phyloP scores from a whole-genome alignment of 2,113 vertebrate genomes.

The Tetrao urogallus region DNA sequence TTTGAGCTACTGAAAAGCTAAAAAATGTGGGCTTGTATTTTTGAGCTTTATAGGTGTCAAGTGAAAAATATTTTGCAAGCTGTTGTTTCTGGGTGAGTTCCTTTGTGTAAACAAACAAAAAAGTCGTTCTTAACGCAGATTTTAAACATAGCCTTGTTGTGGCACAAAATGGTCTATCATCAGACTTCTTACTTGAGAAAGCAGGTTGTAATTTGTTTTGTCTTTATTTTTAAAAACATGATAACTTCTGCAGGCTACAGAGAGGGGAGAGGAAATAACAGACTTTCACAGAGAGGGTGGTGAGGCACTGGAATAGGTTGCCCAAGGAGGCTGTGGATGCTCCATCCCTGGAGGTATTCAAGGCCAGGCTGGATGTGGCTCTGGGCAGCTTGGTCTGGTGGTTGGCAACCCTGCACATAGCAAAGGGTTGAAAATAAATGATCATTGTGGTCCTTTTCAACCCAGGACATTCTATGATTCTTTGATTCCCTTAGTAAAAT shows the following conservation, averaged over 20 bases:
- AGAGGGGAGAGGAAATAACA: not conserved
- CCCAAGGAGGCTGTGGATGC: too few species aligned
- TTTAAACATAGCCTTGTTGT: not conserved
- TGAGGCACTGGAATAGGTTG: too few species aligned
- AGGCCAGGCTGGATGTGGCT: too few species aligned
- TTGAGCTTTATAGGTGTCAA: not conserved
- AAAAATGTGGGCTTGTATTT: not conserved
- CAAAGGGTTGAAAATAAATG: too few species aligned
- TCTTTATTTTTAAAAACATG: not conserved
- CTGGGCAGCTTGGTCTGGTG: too few species aligned
- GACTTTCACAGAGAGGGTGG: too few species aligned
- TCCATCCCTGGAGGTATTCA: too few species aligned
- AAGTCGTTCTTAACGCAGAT: not conserved
- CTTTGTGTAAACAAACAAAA: not conserved
- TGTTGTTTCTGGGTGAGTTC: not conserved
- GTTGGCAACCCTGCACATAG: too few species aligned
- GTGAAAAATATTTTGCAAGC: not conserved
- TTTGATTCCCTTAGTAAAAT: not conserved
- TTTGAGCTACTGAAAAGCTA: not conserved
- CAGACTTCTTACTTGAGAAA: not conserved
- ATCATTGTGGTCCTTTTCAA: too few species aligned
- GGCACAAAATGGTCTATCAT: not conserved
- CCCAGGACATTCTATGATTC: too few species aligned
- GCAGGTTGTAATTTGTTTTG: not conserved
- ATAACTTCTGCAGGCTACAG: not conserved